Evolutionary conservation across 2,113 vertebrate species (phyloP).

Genomic region (Turdus rufiventris): DNA sequence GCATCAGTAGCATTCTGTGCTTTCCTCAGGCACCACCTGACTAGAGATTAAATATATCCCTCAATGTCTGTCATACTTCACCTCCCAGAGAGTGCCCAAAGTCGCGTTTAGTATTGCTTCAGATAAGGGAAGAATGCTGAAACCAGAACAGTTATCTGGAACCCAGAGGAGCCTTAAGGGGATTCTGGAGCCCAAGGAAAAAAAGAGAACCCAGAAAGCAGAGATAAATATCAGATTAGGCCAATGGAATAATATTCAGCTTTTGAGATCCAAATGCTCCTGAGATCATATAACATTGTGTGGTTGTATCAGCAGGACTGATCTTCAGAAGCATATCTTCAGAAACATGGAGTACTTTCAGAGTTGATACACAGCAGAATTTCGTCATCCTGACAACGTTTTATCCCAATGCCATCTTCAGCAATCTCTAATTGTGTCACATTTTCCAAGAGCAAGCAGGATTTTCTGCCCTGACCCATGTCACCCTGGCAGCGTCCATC

Average conservation of each 20-base stretch:
- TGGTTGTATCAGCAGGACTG: neutral
- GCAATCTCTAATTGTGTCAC: conserved; percentile 24
- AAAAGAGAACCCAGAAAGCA: neutral
- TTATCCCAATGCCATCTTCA: neutral
- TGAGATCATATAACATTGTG: neutral
- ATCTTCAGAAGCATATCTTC: neutral
- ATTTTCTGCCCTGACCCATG: neutral
- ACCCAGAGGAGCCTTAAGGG: neutral
- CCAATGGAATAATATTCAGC: neutral
- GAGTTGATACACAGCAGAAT: neutral
- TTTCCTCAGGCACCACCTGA: neutral
- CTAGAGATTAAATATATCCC: neutral
- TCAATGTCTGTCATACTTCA: neutral
- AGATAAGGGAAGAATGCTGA: neutral
- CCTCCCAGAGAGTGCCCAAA: neutral
- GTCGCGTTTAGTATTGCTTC: neutral
- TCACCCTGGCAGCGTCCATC: neutral
- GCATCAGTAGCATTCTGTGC: neutral
- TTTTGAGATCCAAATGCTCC: neutral
- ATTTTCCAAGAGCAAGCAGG: neutral
- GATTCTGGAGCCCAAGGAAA: neutral
- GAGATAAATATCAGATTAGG: neutral
- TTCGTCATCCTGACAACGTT: neutral
- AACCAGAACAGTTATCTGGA: neutral
- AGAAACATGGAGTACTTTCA: neutral